Evolutionary conservation across 2,797 vertebrate species (phyloP), one percentile per base, ranked within the genome.

Genomic region (Tokudaia muenninki): DNA sequence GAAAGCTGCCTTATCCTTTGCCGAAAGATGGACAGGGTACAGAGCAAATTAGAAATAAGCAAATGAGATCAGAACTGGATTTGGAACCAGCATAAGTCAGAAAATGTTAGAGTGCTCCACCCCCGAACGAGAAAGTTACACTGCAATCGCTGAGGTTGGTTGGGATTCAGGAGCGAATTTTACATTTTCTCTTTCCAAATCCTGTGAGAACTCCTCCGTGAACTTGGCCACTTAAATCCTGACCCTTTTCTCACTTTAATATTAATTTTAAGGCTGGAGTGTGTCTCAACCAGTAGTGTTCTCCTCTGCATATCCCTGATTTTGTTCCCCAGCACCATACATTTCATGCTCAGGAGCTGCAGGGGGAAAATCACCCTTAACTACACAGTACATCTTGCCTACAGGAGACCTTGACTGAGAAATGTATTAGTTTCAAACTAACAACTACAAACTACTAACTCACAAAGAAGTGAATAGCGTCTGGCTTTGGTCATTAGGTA

Each of bases 51-150:
- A 86, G 63, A 82, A 94, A 93, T 44, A 87, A 88, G 74, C 78
- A 88, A 91, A 88, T 19, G 70, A 89, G 83, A 31, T 65, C 91
- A 95, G 92, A 87, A 96, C 87, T 88, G 74, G 80, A 34, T 91
- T 61, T 77, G 83, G 70, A 96, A 72, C 1, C 29, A 90, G 87
- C 5, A 44, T 55, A 90, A 67, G 92, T 95, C 89, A 81, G 55
- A 94, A 97, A 86, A 72, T 26, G 72, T 61, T 17, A 26, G 10
- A 31, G 31, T 47, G 31, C 16, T 67, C 26, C 41, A 75, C 74
- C 91, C 67, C 19, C 52, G 78, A 52, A 79, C 47, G 34, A 63
- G 74, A 94, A 94, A 90, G 82, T 77, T 47, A 61, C 37, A 77
- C 8, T 13, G 14, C 41, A 72, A 47, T 90, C 47, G n/a, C 10